Evolutionary conservation across 2,797 vertebrate species (phyloP), one percentile per base, ranked within the genome.

Genomic region (Scolopax bukidnonensis): DNA sequence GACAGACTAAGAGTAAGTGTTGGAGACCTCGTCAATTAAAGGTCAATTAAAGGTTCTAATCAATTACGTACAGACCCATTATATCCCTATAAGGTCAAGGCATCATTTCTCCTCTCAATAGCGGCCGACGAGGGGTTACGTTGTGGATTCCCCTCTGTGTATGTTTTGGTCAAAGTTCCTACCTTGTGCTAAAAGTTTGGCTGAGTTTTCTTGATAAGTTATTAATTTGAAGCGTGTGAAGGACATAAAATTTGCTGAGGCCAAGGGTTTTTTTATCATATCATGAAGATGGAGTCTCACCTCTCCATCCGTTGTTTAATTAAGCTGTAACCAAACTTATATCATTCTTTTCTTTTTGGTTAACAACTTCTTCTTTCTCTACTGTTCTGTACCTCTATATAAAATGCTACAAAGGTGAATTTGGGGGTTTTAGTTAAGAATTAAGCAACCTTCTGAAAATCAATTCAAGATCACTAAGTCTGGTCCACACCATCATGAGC

Each of bases 1-100:
- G 99, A 99, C 98, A 98, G 99, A 74, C 98, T 99, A 73, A 99
- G 99, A 98, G 99, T 99, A 98, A 98, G 98, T 96, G 50, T 70
- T 63, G 45, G 10, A 74, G 57, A 71, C 38, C 23, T 28, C 5
- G 1, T 40, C 53, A 28, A 9, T 77, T 48, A 16, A 40, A 51
- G 20, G 4, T 19, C 36, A 36, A 36, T 36, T 36, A 5, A 5
- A 63, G 40, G 3, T 53, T 85, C 25, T 33, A 38, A 71, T 91
- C 76, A 36, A 28, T 77, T 89, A 61, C 63, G 14, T 30, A 30
- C 19, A 4, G 68, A 18, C 59, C 17, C 32, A 84, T 88, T 38
- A 16, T 41, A 43, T 67, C 63, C 25, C 1, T 67, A 38, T 75
- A 36, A 36, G 1, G 1, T 53, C 53, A 70, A 61, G 79, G 56